Conservation (phyloP, 2,888 invertebrate genomes). For the Agrochola macilenta region DNA sequence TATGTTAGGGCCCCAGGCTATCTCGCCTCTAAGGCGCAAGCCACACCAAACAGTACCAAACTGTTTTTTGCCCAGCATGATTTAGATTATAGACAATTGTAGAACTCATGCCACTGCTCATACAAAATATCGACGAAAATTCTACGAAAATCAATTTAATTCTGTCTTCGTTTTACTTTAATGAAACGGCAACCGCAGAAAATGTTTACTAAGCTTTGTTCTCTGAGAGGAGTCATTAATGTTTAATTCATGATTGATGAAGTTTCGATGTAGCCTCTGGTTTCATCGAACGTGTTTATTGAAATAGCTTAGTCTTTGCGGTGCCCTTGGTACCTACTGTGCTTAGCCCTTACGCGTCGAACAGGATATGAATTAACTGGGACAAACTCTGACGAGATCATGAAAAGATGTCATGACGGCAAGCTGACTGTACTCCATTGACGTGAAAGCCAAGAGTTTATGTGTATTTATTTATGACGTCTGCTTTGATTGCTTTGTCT, state of each 20-base stretch:
- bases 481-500: background rate
- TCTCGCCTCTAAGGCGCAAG: slow-evolving; percentile 55
- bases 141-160: background rate
- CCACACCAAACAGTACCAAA: slow-evolving; percentile 49
- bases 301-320: slow-evolving; percentile 1
- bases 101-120: background rate
- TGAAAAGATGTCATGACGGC: background rate
- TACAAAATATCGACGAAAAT: background rate
- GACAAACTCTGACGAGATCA: background rate
- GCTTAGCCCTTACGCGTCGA: too few species aligned
- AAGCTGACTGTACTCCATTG: background rate
- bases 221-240: background rate
- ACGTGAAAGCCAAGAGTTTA: too few species aligned
- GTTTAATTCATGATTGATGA: background rate
- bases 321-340: background rate
- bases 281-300: slow-evolving; percentile 16
- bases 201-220: background rate
- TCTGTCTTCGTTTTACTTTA: background rate
- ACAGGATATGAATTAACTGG: background rate
- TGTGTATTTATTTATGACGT: background rate
- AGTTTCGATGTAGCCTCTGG: background rate
- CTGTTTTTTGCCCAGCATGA: slow-evolving; percentile 27
- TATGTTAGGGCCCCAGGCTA: slow-evolving; percentile 75
- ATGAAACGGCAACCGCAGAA: background rate
- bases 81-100: background rate